Percentiles rank a stretch among this genome's conserved stretches.
Conservation (phyloP, 2,888 invertebrate species). For the Cephus rjabovi region DNA sequence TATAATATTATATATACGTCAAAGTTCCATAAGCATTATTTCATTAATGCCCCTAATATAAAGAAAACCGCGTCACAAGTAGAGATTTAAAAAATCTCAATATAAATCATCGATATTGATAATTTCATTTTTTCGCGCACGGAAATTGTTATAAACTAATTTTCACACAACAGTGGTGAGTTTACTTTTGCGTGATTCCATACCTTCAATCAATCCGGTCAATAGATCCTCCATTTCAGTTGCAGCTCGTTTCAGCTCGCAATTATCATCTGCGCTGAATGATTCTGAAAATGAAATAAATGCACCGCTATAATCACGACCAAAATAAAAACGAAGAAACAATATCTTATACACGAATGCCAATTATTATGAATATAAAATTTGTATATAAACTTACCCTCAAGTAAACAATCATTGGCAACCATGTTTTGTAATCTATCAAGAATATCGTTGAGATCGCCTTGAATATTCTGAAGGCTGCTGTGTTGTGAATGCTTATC, state of each 20-base stretch:
- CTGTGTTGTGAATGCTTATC: constrained; percentile 63
- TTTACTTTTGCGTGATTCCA: constrained; percentile 68
- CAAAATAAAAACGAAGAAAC: background rate
- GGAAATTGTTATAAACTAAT: background rate
- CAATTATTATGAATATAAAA: background rate
- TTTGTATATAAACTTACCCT: constrained; percentile 66
- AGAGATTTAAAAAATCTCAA: background rate
- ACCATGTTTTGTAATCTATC: constrained; percentile 79
- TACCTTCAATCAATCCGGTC: constrained; percentile 76
- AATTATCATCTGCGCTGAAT: constrained; percentile 70
- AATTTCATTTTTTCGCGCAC: background rate
- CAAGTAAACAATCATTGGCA: constrained; percentile 76
- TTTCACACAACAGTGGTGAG: constrained; percentile 56
- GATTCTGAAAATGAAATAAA: constrained; percentile 46
- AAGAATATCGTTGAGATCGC: constrained; percentile 77
- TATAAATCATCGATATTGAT: background rate
- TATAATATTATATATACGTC: background rate
- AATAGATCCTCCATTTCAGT: constrained; percentile 79
- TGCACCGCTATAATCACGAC: background rate
- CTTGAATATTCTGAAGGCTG: constrained; percentile 69
- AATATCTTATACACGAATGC: background rate
- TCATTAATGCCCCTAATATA: background rate
- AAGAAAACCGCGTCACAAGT: background rate
- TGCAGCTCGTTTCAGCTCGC: constrained; percentile 76
- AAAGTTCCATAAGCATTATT: background rate